Evolutionary conservation across 92 coral and sea anemone species (phyloP).

Genomic region (Porites lobata): DNA sequence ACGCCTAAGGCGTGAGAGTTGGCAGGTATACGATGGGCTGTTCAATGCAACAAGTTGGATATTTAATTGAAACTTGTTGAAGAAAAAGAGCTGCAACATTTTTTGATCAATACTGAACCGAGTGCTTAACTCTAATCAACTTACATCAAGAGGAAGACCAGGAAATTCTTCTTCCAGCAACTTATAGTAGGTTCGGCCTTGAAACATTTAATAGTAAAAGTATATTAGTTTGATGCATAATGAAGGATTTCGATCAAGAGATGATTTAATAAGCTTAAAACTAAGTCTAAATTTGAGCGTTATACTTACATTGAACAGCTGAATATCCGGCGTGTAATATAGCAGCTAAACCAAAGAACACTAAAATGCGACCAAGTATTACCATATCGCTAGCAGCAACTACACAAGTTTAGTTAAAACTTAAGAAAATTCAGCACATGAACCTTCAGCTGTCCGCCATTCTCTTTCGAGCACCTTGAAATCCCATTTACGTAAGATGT

Average conservation of each 20-base stretch:
- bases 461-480: background rate
- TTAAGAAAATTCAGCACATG: background rate
- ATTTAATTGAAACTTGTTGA: no score
- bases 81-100: no score
- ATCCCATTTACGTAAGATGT: background rate
- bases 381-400: constrained; percentile 67
- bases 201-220: background rate
- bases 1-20: no score
- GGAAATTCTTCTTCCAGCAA: constrained; percentile 95
- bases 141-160: constrained; percentile 94
- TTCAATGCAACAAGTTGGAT: no score
- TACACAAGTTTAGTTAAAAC: background rate
- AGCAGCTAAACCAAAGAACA: constrained; percentile 88
- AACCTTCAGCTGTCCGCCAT: constrained; percentile 48
- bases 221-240: background rate
- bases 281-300: no score
- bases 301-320: constrained; percentile 94
- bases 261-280: no score
- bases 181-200: constrained; percentile 96
- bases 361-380: constrained; percentile 91
- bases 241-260: background rate
- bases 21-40: no score
- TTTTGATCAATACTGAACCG: no score
- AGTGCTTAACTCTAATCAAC: constrained; percentile 21
- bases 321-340: constrained; percentile 99